Percentiles rank a stretch among this genome's conserved stretches.
phyloP scores from a whole-genome alignment of 2,113 vertebrate species.

The Callochromis pleurospilus region DNA sequence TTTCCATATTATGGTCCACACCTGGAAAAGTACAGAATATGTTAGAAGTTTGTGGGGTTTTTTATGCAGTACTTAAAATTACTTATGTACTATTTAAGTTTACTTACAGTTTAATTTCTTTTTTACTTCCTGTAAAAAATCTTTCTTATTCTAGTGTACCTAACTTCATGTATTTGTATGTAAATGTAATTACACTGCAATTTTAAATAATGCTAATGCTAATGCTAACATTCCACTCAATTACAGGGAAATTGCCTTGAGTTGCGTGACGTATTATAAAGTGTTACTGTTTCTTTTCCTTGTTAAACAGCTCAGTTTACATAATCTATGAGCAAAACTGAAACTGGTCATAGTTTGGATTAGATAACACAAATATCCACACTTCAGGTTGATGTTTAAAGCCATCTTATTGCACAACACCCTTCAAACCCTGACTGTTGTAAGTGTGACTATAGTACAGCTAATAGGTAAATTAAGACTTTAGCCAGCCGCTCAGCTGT shows the following conservation, averaged over 20 bases:
- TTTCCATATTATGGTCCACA: not conserved
- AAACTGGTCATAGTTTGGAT: not conserved
- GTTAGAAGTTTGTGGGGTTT: fast-evolving
- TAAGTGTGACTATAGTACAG: not conserved
- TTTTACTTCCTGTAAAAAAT: not conserved
- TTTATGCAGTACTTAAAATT: not conserved
- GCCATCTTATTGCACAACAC: not conserved
- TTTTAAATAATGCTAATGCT: not conserved
- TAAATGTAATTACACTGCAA: not conserved
- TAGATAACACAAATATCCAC: not conserved
- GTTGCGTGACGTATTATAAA: fast-evolving
- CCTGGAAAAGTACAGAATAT: not conserved
- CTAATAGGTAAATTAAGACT: not conserved
- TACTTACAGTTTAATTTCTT: not conserved
- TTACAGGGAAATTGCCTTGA: not conserved
- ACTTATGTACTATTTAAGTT: not conserved
- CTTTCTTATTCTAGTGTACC: not conserved
- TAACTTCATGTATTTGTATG: not conserved
- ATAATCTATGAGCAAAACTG: not conserved
- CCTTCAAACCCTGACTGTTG: not conserved
- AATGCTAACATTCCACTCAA: not conserved
- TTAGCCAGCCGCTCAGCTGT: not conserved
- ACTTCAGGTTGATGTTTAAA: not conserved
- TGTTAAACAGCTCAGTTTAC: not conserved
- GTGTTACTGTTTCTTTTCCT: not conserved